Base-by-base conservation (phyloP, 1,140 invertebrate genomes). In the Pogonognathellus flavescens region DNA sequence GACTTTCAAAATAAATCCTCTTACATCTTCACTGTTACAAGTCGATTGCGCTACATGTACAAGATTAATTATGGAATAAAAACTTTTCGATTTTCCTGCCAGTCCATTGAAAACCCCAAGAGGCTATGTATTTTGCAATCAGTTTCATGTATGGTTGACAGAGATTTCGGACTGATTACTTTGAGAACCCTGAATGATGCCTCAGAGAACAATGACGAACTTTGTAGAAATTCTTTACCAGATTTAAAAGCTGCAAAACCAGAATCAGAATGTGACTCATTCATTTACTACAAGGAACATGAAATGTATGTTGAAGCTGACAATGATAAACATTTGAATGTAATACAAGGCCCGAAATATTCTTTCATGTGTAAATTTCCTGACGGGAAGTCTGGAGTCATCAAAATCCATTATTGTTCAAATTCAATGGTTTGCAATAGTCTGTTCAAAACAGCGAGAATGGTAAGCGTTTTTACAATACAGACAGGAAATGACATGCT, bases 381-480 rank as follows among this genome's bases (percentile, higher is more conserved):
- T 1, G 50, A 82, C 13, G 84, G 59, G 22, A 81, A 22, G 25
- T 59, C 80, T 14, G 49, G 50, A 31, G 49, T 80, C 2, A 66
- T 85, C 25, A 82, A 82, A 66, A 60, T 85, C 18, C 18, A 31
- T 53, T 52, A 81, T 50, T 85, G 84, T 66, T 20, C 76, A 11
- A 85, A 82, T 50, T 76, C 84, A 14, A 82, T 85, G 55, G 20
- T 80, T 10, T 85, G 84, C 82, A 76, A 81, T 11, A 84, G 80
- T 22, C 53, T 49, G 49, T 84, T 59, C 53, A 22, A 41, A 18
- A 57, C 57, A 9, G 57, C 66, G 13, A 55, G 83, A 57, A 52
- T 84, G 83, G 83, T 84, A 84, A 41, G 31, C 31, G 70, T 13
- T 53, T 22, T 53, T 53, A n/a, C 1, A 60, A 55, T 31, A 25